phyloP scores from a whole-genome alignment of 2,113 vertebrate genomes.

The Cyanoderma ruficeps region DNA sequence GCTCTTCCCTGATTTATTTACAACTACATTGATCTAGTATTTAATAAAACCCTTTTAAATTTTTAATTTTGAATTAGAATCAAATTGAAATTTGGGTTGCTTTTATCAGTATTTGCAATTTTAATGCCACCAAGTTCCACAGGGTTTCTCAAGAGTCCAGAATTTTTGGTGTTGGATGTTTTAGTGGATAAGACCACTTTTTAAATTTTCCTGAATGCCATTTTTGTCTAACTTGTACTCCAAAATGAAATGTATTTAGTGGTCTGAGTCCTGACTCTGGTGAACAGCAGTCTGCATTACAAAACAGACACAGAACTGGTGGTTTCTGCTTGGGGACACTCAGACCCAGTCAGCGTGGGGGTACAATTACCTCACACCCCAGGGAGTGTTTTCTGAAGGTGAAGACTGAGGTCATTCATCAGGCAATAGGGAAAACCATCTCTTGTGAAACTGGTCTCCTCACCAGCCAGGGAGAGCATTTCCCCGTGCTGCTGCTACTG shows the following conservation, averaged over 20 bases:
- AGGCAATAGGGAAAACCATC: constrained; percentile 26
- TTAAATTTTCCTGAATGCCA: background rate
- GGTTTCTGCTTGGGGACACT: background rate
- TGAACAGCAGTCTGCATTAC: background rate
- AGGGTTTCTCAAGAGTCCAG: background rate
- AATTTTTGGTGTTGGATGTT: background rate
- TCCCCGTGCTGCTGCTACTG: background rate
- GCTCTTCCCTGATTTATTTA: background rate
- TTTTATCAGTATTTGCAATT: background rate
- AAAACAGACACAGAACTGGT: background rate
- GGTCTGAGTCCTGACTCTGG: background rate
- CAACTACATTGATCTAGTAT: background rate
- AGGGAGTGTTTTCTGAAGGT: constrained; percentile 7
- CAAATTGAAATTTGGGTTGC: background rate
- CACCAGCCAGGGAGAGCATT: background rate
- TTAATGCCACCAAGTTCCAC: background rate
- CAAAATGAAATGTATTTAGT: background rate
- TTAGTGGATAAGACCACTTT: background rate
- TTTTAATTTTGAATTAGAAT: background rate
- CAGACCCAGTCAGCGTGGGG: background rate
- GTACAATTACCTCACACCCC: background rate
- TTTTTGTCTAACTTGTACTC: background rate
- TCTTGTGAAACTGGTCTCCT: background rate
- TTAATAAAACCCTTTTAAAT: background rate
- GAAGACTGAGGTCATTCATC: background rate